These are phyloP conservation scores for Nycticebus coucang DNA, from an alignment of 2,113 vertebrate species.

Conservation along the genomic window DNA sequence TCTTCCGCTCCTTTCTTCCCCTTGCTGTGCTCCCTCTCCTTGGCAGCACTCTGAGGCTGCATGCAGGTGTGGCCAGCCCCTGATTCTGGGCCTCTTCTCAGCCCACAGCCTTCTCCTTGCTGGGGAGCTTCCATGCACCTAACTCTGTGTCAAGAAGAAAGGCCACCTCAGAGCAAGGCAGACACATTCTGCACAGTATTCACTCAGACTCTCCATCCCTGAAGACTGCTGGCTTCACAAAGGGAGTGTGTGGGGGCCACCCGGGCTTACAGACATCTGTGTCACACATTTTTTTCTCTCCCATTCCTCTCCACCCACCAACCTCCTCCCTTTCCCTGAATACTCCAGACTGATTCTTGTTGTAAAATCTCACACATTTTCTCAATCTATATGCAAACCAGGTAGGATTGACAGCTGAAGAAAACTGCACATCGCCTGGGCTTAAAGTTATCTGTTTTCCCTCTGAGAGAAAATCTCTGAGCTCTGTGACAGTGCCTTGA, in stretches of 20 bases:
- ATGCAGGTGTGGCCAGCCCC: not conserved
- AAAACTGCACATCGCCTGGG: constrained; percentile 57
- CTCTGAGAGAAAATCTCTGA: constrained; percentile 66
- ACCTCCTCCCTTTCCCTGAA: not conserved
- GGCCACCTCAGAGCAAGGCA: not conserved
- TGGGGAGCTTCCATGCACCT: not conserved
- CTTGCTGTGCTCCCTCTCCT: not conserved
- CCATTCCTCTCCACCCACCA: not conserved
- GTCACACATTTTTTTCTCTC: constrained; percentile 71
- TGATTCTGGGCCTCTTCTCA: not conserved
- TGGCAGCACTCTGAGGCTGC: not conserved
- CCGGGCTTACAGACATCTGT: constrained; percentile 68
- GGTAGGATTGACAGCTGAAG: constrained; percentile 74
- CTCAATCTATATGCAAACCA: constrained; percentile 79
- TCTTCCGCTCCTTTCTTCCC: not conserved
- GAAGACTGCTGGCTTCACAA: not conserved
- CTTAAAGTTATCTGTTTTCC: constrained; percentile 62
- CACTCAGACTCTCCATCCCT: not conserved
- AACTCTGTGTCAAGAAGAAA: not conserved
- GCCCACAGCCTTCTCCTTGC: not conserved
- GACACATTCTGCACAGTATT: not conserved
- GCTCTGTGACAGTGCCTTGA: constrained; percentile 69
- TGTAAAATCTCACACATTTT: constrained; percentile 78
- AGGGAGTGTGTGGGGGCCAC: not conserved
- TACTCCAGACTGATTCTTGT: constrained; percentile 64